These are phyloP conservation scores for Hirundichthys speculiger DNA, from an alignment of 2,113 vertebrate species.

Conservation along the genomic window DNA sequence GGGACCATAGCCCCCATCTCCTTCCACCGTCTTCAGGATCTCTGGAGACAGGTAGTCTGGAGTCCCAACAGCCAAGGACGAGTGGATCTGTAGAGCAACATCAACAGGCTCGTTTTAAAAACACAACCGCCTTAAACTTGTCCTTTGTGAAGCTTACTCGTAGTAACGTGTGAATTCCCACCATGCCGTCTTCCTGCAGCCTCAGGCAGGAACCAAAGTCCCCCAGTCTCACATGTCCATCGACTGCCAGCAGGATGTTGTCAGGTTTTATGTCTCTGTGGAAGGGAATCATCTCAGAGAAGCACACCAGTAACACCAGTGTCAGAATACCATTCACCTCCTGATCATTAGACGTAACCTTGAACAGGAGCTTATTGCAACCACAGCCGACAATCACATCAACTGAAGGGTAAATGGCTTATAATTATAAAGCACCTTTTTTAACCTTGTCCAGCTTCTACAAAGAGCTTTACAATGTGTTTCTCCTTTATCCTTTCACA, in stretches of 20 bases:
- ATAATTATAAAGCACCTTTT: no score
- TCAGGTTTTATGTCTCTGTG: slow-evolving; percentile 89
- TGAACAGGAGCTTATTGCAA: no score
- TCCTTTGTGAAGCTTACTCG: not conserved
- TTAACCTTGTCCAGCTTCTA: no score
- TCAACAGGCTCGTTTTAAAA: not conserved
- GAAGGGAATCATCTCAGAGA: not conserved
- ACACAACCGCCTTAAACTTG: no score
- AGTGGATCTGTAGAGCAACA: slow-evolving; percentile 77
- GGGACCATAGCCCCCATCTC: slow-evolving; percentile 79
- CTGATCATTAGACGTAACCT: no score
- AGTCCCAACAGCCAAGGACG: slow-evolving; percentile 86
- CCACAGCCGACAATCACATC: no score
- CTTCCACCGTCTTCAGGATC: slow-evolving; percentile 85
- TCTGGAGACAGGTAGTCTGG: slow-evolving; percentile 91
- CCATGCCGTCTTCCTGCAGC: slow-evolving; percentile 83
- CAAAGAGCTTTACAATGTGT: no score
- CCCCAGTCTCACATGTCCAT: slow-evolving; percentile 85
- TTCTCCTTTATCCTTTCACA: no score
- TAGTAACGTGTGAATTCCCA: slow-evolving; percentile 46
- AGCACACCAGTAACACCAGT: no score
- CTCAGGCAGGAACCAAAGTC: slow-evolving; percentile 90
- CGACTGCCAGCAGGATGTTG: slow-evolving; percentile 86
- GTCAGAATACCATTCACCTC: no score
- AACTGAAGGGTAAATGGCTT: no score